These are phyloP conservation scores for Atherinosoma microstoma DNA, from an alignment of 2,797 vertebrate species.

Conservation along the genomic window DNA sequence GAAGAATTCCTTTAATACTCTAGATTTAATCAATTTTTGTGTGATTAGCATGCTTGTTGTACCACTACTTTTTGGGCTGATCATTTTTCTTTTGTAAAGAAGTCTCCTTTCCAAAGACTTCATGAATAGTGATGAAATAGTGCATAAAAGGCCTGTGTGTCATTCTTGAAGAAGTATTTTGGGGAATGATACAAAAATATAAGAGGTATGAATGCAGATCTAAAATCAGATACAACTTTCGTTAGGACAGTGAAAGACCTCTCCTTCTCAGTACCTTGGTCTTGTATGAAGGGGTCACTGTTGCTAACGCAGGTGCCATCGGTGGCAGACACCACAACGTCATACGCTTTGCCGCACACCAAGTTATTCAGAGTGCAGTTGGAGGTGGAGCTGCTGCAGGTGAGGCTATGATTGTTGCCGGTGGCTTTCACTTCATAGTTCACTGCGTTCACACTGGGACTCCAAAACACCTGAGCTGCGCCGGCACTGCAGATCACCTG, in stretches of 20 bases:
- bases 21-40: neutral
- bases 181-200: neutral
- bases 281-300: constrained; percentile 61
- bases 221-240: neutral
- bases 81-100: neutral
- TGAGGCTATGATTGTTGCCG: constrained; percentile 34
- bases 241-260: neutral
- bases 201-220: neutral
- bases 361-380: constrained; percentile 71
- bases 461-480: constrained; percentile 62
- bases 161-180: neutral
- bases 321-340: constrained; percentile 63
- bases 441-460: constrained; percentile 47
- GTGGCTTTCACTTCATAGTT: constrained; percentile 59
- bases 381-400: constrained; percentile 54
- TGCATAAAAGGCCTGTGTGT: neutral
- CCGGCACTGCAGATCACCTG: constrained; percentile 50
- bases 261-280: constrained; percentile 66
- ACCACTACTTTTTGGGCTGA: neutral
- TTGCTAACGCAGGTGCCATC: constrained; percentile 73
- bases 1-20: neutral
- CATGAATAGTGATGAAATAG: neutral
- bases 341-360: constrained; percentile 69
- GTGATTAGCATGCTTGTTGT: neutral
- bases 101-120: neutral